Conservation (phyloP, 2,888 invertebrate genomes). For the Alentia gelatinosa region DNA sequence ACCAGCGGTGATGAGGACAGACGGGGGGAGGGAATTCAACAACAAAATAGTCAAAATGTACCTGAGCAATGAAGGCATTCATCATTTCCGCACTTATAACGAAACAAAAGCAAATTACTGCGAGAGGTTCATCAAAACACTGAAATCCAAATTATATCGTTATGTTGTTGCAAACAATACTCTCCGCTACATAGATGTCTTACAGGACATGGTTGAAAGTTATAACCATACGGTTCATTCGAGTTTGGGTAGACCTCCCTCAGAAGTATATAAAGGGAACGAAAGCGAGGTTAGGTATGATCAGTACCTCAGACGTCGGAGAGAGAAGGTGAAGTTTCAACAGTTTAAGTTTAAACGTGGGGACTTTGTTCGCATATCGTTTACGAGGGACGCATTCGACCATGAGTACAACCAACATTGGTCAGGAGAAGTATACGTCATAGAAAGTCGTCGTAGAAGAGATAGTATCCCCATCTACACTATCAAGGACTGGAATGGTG, state of each 20-base stretch:
- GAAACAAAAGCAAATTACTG: neutral
- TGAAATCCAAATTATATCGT: neutral
- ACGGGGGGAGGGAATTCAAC: neutral
- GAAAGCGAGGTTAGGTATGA: conserved; percentile 1
- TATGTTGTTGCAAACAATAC: neutral
- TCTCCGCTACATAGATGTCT: neutral
- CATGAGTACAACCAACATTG: neutral
- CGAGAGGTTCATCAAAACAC: neutral
- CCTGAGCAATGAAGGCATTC: neutral
- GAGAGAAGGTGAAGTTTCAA: neutral
- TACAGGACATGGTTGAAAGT: conserved; percentile 11
- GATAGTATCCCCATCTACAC: conserved; percentile 23
- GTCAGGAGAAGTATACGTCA: neutral
- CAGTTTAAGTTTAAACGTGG: conserved; percentile 5
- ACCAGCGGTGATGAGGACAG: neutral
- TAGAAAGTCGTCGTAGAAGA: neutral
- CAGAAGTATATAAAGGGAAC: neutral
- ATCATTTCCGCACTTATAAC: neutral
- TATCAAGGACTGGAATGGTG: neutral
- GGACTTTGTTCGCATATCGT: conserved; percentile 24
- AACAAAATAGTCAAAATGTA: neutral
- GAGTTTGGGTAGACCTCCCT: conserved; percentile 10
- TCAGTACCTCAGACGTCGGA: neutral
- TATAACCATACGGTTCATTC: conserved; percentile 1
- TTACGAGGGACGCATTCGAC: neutral